phyloP scores from a whole-genome alignment of 2,113 vertebrate species.

The Tautogolabrus adspersus region DNA sequence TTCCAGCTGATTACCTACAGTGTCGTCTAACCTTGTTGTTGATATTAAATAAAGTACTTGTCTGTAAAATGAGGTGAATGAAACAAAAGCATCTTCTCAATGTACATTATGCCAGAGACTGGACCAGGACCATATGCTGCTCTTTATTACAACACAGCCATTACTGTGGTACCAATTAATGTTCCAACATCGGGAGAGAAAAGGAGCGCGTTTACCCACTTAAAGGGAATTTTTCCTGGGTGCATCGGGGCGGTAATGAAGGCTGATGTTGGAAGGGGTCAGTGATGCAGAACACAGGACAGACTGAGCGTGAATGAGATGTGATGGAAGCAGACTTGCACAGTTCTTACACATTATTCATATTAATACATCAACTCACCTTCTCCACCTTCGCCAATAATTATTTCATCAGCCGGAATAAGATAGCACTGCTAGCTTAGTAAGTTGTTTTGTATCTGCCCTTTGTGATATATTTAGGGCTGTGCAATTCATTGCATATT shows the following conservation, averaged over 20 bases:
- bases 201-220: conserved; percentile 20
- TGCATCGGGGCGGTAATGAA: conserved; percentile 6
- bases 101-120: conserved; percentile 38
- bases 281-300: conserved; percentile 31
- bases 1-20: conserved; percentile 73
- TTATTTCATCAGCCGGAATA: conserved; percentile 26
- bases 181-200: conserved; percentile 12
- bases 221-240: conserved; percentile 7
- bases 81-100: conserved; percentile 52
- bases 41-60: conserved; percentile 68
- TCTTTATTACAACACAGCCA: conserved; percentile 47
- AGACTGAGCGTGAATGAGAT: conserved; percentile 28
- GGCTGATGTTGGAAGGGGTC: conserved; percentile 14
- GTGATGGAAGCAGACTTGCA: conserved; percentile 21
- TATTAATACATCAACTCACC: conserved; percentile 4
- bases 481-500: neutral
- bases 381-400: conserved; percentile 4
- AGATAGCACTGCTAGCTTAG: conserved; percentile 1
- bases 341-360: conserved; percentile 17
- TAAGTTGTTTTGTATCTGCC: conserved; percentile 8
- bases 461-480: conserved; percentile 1
- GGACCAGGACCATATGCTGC: conserved; percentile 51
- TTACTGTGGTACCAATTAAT: conserved; percentile 46
- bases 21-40: conserved; percentile 71
- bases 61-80: conserved; percentile 67